A percentile compares a stretch with the other conserved stretches of the same genome.
Conservation (phyloP, 2,888 invertebrate species). For the Conus canariensis region DNA sequence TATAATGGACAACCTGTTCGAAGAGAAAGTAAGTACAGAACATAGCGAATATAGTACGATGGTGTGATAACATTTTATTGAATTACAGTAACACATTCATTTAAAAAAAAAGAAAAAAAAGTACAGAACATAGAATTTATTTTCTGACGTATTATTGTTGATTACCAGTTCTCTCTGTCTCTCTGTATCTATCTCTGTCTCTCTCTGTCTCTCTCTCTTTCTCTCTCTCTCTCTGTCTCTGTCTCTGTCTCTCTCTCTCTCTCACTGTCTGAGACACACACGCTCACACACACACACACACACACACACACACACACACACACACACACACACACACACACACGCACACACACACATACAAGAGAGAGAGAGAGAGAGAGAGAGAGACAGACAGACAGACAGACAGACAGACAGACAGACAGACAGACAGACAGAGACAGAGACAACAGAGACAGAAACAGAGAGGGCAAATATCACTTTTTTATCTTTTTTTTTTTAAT, state of each 20-base stretch:
- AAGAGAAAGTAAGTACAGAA: too few species aligned
- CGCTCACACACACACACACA: too few species aligned
- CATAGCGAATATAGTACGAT: too few species aligned
- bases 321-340: too few species aligned
- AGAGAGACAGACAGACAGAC: not conserved
- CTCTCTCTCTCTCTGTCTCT: conserved; percentile 27
- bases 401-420: not conserved
- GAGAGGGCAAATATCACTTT: too few species aligned
- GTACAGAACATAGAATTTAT: too few species aligned
- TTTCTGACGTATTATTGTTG: not conserved
- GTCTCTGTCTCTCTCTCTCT: conserved; percentile 30
- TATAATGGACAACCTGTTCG: too few species aligned
- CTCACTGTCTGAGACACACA: not conserved
- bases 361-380: not conserved
- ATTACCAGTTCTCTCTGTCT: not conserved
- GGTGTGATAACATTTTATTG: too few species aligned
- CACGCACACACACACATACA: not conserved
- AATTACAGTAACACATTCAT: too few species aligned
- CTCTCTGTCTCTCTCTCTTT: conserved; percentile 21
- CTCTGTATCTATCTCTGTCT: conserved; percentile 18
- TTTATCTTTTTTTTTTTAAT: too few species aligned
- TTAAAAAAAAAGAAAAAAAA: too few species aligned
- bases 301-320: too few species aligned
- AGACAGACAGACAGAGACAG: not conserved
- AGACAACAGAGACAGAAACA: not conserved